phyloP scores from a whole-genome alignment of 64 coral and sea anemone genomes.

The Montipora foliosa region DNA sequence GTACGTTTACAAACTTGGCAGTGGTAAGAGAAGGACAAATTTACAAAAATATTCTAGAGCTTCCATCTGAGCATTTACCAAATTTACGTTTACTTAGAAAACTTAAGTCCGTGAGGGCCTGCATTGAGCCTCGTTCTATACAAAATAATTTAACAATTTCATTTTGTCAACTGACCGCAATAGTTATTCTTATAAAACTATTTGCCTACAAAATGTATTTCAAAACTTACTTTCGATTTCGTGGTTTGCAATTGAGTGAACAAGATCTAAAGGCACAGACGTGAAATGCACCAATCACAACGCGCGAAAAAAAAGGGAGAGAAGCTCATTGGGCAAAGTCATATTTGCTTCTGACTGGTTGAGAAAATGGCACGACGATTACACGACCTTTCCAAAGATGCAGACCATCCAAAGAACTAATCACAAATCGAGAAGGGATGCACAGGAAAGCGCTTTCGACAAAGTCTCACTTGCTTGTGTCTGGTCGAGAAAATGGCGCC shows the following conservation, averaged over 20 bases:
- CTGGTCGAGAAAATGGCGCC: not conserved
- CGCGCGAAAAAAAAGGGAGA: too few species aligned
- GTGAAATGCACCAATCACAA: not conserved
- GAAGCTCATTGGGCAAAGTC: too few species aligned
- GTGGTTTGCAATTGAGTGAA: not conserved
- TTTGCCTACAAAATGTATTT: constrained; percentile 48
- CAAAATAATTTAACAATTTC: constrained; percentile 55
- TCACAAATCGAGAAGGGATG: not conserved
- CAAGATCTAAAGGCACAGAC: not conserved
- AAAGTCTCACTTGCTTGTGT: too few species aligned
- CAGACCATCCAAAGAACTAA: not conserved
- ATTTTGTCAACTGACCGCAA: constrained; percentile 12
- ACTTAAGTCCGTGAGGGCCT: constrained; percentile 32
- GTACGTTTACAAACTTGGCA: constrained; percentile 39
- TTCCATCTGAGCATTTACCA: constrained; percentile 39
- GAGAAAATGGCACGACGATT: too few species aligned
- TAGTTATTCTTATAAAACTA: constrained; percentile 55
- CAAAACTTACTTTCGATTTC: constrained; percentile 43
- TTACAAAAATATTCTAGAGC: constrained; percentile 59
- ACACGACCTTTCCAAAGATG: not conserved
- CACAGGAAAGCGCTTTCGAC: too few species aligned
- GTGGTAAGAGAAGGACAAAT: constrained; percentile 16
- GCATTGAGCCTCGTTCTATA: constrained; percentile 56
- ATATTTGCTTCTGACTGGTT: too few species aligned
- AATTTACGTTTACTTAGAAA: constrained; percentile 61